Conservation (phyloP, 2,888 invertebrate genomes). For the Chelonus formosanus region DNA sequence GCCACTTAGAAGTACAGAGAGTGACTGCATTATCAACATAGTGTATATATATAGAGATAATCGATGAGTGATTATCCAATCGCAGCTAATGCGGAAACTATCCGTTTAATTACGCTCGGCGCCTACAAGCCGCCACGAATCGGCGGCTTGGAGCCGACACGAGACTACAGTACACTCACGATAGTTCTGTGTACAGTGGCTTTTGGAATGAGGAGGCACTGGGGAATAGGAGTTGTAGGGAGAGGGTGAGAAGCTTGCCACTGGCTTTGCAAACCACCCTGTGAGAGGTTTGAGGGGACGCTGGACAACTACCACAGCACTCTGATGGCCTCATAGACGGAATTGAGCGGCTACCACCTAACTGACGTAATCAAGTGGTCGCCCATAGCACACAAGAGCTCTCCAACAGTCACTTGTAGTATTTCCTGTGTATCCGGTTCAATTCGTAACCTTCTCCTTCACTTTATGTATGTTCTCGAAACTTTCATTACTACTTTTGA, state of each 20-base stretch:
- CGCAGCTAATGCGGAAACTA: conserved; percentile 64
- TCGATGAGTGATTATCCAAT: conserved; percentile 64
- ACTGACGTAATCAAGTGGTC: conserved; percentile 52
- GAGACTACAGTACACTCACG: conserved; percentile 22
- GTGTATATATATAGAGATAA: conserved; percentile 50
- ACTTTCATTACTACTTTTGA: neutral
- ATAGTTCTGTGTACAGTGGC: conserved; percentile 17
- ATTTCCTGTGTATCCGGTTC: conserved; percentile 17
- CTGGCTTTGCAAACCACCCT: conserved; percentile 42
- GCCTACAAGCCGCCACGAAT: conserved; percentile 47
- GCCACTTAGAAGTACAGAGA: conserved; percentile 13
- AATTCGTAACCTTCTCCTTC: neutral
- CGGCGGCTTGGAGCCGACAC: conserved; percentile 35
- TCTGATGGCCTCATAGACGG: conserved; percentile 48
- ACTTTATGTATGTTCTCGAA: neutral
- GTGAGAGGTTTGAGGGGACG: conserved; percentile 30
- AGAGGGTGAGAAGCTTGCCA: conserved; percentile 41
- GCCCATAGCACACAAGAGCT: conserved; percentile 1
- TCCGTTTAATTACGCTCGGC: conserved; percentile 64
- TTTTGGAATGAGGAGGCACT: conserved; percentile 20
- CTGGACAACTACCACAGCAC: conserved; percentile 18
- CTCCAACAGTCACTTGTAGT: conserved; percentile 11
- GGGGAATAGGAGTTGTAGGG: conserved; percentile 1
- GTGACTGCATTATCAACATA: conserved; percentile 47
- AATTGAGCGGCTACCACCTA: conserved; percentile 59